Percentiles rank a stretch among this genome's conserved stretches.
Conservation (phyloP, 2,888 invertebrate species). For the Microctonus brassicae region DNA sequence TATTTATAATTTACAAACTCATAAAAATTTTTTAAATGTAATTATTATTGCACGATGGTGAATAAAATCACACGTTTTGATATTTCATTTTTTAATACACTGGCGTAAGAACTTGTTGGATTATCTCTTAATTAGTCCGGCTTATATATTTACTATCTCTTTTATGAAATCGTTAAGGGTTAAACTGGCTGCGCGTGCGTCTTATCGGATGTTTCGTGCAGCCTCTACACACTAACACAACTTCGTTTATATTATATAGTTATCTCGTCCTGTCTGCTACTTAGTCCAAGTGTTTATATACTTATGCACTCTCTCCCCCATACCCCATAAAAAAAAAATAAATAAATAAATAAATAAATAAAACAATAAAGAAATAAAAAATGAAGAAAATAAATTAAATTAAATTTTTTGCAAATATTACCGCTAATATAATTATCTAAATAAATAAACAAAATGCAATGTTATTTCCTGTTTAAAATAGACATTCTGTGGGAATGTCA, state of each 20-base stretch:
- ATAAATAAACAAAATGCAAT: neutral
- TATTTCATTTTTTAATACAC: neutral
- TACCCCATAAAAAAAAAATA: neutral
- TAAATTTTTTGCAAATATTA: neutral
- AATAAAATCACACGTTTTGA: neutral
- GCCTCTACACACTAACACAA: neutral
- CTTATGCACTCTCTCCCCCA: neutral
- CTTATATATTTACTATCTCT: slow-evolving; percentile 48
- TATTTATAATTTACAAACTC: no score
- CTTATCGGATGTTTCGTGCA: slow-evolving; percentile 14
- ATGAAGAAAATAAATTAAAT: neutral
- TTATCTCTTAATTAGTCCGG: slow-evolving; percentile 61
- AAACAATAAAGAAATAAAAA: no score
- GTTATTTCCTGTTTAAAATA: no score
- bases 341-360: neutral
- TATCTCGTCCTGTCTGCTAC: neutral
- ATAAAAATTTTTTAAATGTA: neutral
- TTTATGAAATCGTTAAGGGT: slow-evolving; percentile 61
- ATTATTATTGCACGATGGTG: neutral
- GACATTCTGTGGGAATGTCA: neutral
- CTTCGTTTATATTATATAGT: neutral
- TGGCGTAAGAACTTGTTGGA: slow-evolving; percentile 39
- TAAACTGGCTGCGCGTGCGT: slow-evolving; percentile 19
- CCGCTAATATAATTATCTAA: no score
- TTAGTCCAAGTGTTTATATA: neutral